Evolutionary conservation across 2,797 vertebrate genomes (phyloP).

Genomic region (Enteromius argenteus): DNA sequence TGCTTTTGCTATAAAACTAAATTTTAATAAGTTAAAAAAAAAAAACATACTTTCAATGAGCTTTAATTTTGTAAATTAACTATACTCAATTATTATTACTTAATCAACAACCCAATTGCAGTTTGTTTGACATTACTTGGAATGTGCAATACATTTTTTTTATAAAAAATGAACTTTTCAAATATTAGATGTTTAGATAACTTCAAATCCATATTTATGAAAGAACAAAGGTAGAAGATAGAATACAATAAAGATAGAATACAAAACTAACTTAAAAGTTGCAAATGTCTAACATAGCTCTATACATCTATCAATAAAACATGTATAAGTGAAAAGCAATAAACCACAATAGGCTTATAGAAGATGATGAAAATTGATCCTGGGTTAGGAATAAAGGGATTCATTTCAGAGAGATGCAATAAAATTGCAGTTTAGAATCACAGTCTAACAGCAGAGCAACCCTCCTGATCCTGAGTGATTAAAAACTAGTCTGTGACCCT

Average conservation of each 20-base stretch:
- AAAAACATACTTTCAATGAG: no score
- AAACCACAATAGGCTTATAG: slow-evolving; percentile 69
- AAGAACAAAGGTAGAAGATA: not conserved
- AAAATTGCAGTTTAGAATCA: slow-evolving; percentile 83
- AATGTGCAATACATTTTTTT: no score
- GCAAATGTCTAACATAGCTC: slow-evolving; percentile 7
- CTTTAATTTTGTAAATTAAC: no score
- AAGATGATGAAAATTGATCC: slow-evolving; percentile 82
- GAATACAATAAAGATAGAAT: not conserved
- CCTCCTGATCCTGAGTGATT: slow-evolving; percentile 87
- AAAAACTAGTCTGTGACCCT: slow-evolving; percentile 96
- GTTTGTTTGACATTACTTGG: no score
- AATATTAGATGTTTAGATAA: not conserved
- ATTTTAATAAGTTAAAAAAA: no score
- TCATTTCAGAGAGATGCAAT: slow-evolving; percentile 71
- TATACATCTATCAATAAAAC: slow-evolving; percentile 41
- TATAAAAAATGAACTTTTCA: no score
- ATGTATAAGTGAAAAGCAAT: slow-evolving; percentile 61
- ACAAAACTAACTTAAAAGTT: not conserved
- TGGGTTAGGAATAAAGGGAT: slow-evolving; percentile 77
- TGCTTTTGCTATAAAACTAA: no score
- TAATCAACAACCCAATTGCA: no score
- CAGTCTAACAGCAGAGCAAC: slow-evolving; percentile 74
- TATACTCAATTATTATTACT: no score
- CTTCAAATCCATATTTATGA: not conserved